Evolutionary conservation across 1,140 invertebrate genomes (phyloP), one percentile per base, ranked within the genome.

Genomic region (Microplitis mediator): DNA sequence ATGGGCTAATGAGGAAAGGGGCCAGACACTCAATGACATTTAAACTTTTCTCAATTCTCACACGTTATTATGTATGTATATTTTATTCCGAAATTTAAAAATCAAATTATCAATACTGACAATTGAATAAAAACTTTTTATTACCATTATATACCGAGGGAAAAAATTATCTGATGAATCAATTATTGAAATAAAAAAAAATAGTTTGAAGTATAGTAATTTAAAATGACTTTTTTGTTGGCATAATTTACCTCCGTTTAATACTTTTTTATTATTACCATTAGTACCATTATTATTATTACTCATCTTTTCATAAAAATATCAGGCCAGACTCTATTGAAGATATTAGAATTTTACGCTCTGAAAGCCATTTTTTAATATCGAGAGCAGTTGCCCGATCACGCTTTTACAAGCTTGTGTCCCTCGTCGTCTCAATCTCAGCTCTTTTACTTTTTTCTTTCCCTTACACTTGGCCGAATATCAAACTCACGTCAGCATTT

Each of bases 311-410:
- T 45, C 39, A 45, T 45, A 6, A 45, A 74, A 78, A 78, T 77
- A 76, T 77, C 73, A 77, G 75, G 73, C 74, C 31, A 35, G 9
- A 45, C 39, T 45, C 71, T 52, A n/a, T 71, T 72, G 60, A 76
- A 75, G 76, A 78, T 78, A 78, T 80, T 78, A 78, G 77, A 78
- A 75, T 77, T 77, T 71, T 75, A 69, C 56, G 50, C 39, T 45
- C 6, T 68, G 70, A 73, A 80, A 69, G 73, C 65, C 71, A 71
- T 72, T 76, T 77, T 80, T 80, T 80, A 80, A 80, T 80, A 80
- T 80, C 76, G 73, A 74, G 75, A 79, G 76, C 77, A 79, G 76
- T 77, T 76, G 76, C 78, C 69, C 74, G 65, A 76, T 77, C 73
- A 71, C 76, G 73, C 69, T 77, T 54, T 68, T 72, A 73, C 71